A percentile compares a stretch with the other conserved stretches of the same genome.
These are phyloP conservation scores for Corythucha ciliata DNA, from an alignment of 2,888 invertebrate genomes.

Conservation along the genomic window DNA sequence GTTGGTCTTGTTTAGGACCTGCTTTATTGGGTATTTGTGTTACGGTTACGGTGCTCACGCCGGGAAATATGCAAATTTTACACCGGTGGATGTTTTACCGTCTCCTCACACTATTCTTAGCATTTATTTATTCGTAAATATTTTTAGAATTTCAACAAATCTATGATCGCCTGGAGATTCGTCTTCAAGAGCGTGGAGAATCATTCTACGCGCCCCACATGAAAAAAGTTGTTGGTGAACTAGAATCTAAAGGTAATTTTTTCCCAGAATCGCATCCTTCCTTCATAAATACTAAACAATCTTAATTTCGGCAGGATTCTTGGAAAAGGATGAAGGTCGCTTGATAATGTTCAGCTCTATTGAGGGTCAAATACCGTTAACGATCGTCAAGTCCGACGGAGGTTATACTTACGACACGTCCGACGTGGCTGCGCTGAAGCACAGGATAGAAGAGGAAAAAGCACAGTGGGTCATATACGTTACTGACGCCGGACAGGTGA, in stretches of 20 bases:
- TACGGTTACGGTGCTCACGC: too few relatives aligned
- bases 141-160: slow-evolving; percentile 74
- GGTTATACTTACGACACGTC: slow-evolving; percentile 96
- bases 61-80: too few relatives aligned
- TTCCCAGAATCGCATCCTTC: slow-evolving; percentile 1
- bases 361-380: slow-evolving; percentile 71
- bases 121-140: slow-evolving; percentile 17
- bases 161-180: slow-evolving; percentile 74
- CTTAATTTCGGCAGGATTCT: slow-evolving; percentile 41
- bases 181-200: slow-evolving; percentile 78
- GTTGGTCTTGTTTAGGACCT: too few relatives aligned
- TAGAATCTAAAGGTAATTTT: slow-evolving; percentile 53
- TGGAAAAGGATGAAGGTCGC: slow-evolving; percentile 73
- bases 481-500: slow-evolving; percentile 84
- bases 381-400: slow-evolving; percentile 93
- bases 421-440: slow-evolving; percentile 85
- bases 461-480: slow-evolving; percentile 87
- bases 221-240: slow-evolving; percentile 63
- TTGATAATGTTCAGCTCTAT: slow-evolving; percentile 71
- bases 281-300: neutral
- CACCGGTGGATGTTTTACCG: too few relatives aligned
- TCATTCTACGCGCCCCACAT: slow-evolving; percentile 94
- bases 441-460: slow-evolving; percentile 73
- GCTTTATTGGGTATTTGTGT: too few relatives aligned
- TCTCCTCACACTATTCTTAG: too few relatives aligned